Evolutionary conservation across 1,140 invertebrate genomes (phyloP), one percentile per base, ranked within the genome.

Genomic region (Elysia chlorotica): DNA sequence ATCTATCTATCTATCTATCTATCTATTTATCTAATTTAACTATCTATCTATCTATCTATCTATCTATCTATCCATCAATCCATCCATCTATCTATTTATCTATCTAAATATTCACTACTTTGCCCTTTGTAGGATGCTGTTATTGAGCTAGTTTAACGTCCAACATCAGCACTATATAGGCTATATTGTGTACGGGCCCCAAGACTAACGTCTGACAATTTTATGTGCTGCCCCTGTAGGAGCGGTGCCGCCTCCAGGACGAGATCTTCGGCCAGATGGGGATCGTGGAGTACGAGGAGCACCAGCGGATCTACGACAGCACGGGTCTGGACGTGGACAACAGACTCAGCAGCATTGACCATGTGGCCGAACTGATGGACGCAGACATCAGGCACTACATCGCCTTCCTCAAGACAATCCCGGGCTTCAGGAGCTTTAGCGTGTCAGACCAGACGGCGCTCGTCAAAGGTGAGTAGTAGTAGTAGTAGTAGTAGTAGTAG

Each of bases 271-370:
- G 70, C 2, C 38, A 73, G 19, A 28, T 71, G 38, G 70, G 67
- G 21, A 59, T 10, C 28, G 28, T 69, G 14, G 33, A 69, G 10
- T 73, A 78, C 19, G 78, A 87, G 37, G 81, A 85, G 36, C 81
- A 82, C 72, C 66, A 78, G 35, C 75, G 78, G 31, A 77, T 86
- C 36, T 83, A 82, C 69, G 73, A 79, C 17, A 61, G 75, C 10
- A 86, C 83, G 23, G 84, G 84, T 0, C 78, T 87, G 10, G 83
- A 85, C 61, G 65, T 86, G 19, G 83, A 85, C 33, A 78, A 81
- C 31, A 71, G 83, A 14, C 74, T 75, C 36, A 73, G 80, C 28
- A 74, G 83, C 62, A 76, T 86, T 33, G 61, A 71, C 10, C 62
- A 74, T 48, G 74, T 79, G 23, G 73, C 78, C 21, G 63, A 73